phyloP scores from a whole-genome alignment of 2,888 invertebrate species.

The Scrobipalpa costella region DNA sequence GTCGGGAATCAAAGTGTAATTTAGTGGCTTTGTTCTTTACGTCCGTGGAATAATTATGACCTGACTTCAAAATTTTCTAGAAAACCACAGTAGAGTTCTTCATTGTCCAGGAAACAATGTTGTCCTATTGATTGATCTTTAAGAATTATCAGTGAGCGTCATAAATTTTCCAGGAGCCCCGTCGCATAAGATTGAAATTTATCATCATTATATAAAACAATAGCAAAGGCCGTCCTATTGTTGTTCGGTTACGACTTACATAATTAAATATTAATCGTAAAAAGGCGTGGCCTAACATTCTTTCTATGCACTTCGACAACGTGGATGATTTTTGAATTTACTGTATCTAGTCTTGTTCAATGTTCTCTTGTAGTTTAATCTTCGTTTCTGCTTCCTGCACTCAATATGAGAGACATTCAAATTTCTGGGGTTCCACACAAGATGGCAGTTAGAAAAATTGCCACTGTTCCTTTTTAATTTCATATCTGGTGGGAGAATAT shows the following conservation, averaged over 20 bases:
- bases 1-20: conserved; percentile 59
- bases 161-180: neutral
- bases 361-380: neutral
- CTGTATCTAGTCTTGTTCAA: neutral
- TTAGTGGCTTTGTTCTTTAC: conserved; percentile 44
- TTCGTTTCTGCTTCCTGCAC: no score
- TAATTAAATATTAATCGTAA: neutral
- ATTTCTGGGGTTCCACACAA: no score
- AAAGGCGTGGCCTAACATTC: neutral
- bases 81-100: no score
- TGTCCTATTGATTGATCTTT: neutral
- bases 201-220: conserved; percentile 4
- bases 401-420: no score
- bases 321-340: neutral
- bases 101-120: neutral
- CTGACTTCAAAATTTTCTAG: neutral
- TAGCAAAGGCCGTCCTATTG: conserved; percentile 4
- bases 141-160: neutral
- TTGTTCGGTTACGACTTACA: neutral
- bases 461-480: no score
- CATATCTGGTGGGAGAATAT: no score
- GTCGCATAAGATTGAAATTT: neutral
- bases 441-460: no score
- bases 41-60: neutral
- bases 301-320: neutral